These are phyloP conservation scores for Oscheius myriophilus DNA, from an alignment of 2,888 invertebrate genomes.

Conservation along the genomic window DNA sequence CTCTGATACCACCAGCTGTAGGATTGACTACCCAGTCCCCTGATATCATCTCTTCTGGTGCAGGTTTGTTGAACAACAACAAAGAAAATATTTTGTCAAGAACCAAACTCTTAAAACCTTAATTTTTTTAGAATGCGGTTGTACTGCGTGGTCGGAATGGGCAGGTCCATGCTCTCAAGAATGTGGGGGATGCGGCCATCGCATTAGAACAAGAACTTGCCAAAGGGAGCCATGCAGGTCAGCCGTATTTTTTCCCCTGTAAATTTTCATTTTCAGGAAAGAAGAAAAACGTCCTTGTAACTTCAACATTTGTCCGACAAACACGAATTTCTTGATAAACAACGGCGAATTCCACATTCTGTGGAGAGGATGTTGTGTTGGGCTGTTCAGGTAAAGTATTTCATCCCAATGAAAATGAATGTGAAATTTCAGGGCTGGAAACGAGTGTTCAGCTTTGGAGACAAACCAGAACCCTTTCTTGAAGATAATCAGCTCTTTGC, in stretches of 20 bases:
- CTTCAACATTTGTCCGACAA: constrained; percentile 63
- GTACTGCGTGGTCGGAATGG: constrained; percentile 66
- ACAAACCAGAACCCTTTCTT: constrained; percentile 59
- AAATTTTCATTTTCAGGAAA: constrained; percentile 41
- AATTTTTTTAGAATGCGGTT: constrained; percentile 56
- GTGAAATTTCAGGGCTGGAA: constrained; percentile 38
- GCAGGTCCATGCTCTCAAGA: constrained; percentile 61
- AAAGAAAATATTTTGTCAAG: constrained; percentile 20
- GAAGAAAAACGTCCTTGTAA: constrained; percentile 68
- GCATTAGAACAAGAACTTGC: constrained; percentile 55
- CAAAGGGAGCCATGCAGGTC: constrained; percentile 51
- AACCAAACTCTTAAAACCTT: too few relatives aligned
- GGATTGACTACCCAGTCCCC: constrained; percentile 22
- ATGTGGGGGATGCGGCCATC: constrained; percentile 69
- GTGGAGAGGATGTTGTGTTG: constrained; percentile 69
- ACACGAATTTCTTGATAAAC: constrained; percentile 67
- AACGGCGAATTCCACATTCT: constrained; percentile 68
- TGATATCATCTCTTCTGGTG: constrained; percentile 27
- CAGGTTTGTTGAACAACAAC: background rate
- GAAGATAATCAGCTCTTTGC: constrained; percentile 42
- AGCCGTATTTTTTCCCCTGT: too few relatives aligned
- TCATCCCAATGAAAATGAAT: too few relatives aligned
- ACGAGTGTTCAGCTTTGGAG: constrained; percentile 57
- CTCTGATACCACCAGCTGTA: constrained; percentile 5
- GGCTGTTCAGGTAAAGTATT: constrained; percentile 51